A percentile compares a stretch with the other conserved stretches of the same genome.
Conservation (phyloP, 1,140 invertebrate species). For the Neodiprion virginianus region DNA sequence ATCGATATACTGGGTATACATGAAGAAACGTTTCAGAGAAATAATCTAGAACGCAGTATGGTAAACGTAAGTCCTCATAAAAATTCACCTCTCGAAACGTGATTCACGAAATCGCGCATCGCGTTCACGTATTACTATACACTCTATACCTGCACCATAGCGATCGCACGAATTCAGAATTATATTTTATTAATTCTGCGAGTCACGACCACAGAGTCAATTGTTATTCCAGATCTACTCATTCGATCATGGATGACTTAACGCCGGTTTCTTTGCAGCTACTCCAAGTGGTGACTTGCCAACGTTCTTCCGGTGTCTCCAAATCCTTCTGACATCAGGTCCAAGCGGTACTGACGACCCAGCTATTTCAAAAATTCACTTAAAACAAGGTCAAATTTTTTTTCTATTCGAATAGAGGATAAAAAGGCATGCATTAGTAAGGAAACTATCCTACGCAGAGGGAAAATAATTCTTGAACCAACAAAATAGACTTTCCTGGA, state of each 20-base stretch:
- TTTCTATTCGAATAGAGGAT: too few relatives aligned
- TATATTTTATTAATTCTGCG: background rate
- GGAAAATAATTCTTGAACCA: too few relatives aligned
- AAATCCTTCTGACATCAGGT: slow-evolving; percentile 86
- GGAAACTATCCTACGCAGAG: too few relatives aligned
- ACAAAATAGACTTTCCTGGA: too few relatives aligned
- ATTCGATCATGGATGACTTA: slow-evolving; percentile 1
- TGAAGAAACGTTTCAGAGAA: too few relatives aligned
- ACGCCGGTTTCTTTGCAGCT: background rate
- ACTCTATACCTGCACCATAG: slow-evolving; percentile 16
- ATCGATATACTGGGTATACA: too few relatives aligned
- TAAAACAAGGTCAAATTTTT: too few relatives aligned
- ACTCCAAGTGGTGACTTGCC: slow-evolving; percentile 36
- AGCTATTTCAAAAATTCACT: slow-evolving; percentile 59
- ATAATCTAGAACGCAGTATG: slow-evolving; percentile 8
- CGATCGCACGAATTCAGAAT: slow-evolving; percentile 14
- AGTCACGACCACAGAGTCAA: background rate
- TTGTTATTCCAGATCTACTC: background rate
- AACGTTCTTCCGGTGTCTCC: slow-evolving; percentile 83
- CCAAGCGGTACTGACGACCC: slow-evolving; percentile 83
- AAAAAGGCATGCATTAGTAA: too few relatives aligned
- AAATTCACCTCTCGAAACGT: slow-evolving; percentile 8
- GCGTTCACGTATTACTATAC: too few relatives aligned
- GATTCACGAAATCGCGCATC: slow-evolving; percentile 29
- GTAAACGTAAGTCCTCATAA: background rate